These are phyloP conservation scores for Mormyrus lacerda DNA, from an alignment of 2,113 vertebrate species.

Conservation along the genomic window DNA sequence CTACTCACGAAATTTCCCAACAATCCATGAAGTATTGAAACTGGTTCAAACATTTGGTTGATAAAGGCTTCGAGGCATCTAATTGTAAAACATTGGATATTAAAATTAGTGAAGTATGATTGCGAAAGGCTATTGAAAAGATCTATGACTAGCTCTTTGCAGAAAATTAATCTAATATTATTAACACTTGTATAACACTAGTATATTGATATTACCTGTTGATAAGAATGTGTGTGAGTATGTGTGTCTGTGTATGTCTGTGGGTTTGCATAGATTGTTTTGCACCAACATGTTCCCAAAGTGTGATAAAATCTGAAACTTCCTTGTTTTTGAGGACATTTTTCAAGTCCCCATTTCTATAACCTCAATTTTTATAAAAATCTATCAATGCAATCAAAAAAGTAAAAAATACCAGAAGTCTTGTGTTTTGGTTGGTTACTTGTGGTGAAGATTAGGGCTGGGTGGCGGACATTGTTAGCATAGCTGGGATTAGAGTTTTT, in stretches of 20 bases:
- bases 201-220: background rate
- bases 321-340: background rate
- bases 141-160: background rate
- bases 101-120: background rate
- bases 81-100: background rate
- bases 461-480: background rate
- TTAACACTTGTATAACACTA: background rate
- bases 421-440: too few species aligned
- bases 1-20: background rate
- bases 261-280: too few species aligned
- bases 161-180: background rate
- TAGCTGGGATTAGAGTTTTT: background rate
- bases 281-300: too few species aligned
- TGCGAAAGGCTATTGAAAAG: background rate
- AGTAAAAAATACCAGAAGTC: background rate
- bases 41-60: background rate
- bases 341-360: background rate
- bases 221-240: background rate
- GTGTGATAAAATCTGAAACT: too few species aligned
- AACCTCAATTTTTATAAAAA: background rate
- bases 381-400: background rate
- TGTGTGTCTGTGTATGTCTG: too few species aligned
- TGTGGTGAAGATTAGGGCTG: background rate
- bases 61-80: background rate
- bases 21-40: background rate